A percentile compares a stretch with the other conserved stretches of the same genome.
These are phyloP conservation scores for Callospermophilus lateralis DNA, from an alignment of 2,113 vertebrate genomes.

Conservation along the genomic window DNA sequence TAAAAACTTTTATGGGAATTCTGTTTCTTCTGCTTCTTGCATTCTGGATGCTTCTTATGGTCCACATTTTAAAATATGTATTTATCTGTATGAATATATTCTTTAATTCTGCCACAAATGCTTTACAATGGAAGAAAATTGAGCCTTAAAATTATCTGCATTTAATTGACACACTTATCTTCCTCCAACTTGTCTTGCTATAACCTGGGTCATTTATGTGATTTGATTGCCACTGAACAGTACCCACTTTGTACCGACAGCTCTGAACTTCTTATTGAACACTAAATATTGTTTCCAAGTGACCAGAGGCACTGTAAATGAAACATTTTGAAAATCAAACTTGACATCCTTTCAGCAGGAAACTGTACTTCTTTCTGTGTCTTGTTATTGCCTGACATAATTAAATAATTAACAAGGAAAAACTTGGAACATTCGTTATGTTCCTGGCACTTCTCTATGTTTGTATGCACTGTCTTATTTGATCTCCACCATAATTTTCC, in stretches of 20 bases:
- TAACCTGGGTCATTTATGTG: not conserved
- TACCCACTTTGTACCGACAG: not conserved
- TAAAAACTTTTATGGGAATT: not conserved
- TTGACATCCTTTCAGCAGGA: not conserved
- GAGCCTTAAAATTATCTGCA: not conserved
- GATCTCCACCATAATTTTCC: not conserved
- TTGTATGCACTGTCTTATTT: not conserved
- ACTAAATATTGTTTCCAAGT: not conserved
- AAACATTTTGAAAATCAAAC: not conserved
- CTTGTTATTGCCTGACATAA: not conserved
- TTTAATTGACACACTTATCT: not conserved
- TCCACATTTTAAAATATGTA: not conserved
- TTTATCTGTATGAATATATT: not conserved
- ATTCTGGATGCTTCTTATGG: not conserved
- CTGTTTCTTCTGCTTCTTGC: not conserved
- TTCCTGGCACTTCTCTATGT: not conserved
- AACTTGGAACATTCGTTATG: not conserved
- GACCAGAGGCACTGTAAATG: not conserved
- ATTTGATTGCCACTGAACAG: not conserved
- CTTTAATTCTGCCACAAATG: not conserved
- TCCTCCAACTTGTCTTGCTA: not conserved
- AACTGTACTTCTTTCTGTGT: not conserved
- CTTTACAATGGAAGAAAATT: not conserved
- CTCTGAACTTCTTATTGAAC: not conserved
- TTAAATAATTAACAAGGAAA: conserved; percentile 8